A percentile compares a stretch with the other conserved stretches of the same genome.
These are phyloP conservation scores for Ranitomeya variabilis DNA, from an alignment of 2,113 vertebrate genomes.

Conservation along the genomic window DNA sequence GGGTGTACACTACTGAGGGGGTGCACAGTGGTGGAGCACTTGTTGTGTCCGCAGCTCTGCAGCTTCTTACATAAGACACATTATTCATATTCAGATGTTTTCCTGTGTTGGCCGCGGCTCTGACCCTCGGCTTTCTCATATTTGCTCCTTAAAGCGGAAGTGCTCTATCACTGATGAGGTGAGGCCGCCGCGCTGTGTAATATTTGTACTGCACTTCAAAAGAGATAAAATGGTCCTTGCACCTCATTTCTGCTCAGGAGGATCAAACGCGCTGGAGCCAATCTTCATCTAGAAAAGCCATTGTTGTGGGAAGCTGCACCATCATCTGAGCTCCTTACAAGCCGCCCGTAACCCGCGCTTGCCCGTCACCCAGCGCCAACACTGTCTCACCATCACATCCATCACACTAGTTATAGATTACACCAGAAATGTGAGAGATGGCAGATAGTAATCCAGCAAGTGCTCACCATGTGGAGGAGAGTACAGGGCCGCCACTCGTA, in stretches of 20 bases:
- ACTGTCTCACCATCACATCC: neutral
- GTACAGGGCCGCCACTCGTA: too few species aligned
- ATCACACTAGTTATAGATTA: neutral
- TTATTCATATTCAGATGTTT: neutral
- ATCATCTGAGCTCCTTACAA: neutral
- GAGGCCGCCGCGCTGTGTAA: neutral
- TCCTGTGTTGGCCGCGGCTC: neutral
- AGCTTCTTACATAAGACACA: neutral
- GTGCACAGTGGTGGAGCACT: too few species aligned
- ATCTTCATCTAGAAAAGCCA: neutral
- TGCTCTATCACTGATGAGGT: neutral
- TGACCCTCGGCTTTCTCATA: neutral
- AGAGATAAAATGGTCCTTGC: neutral
- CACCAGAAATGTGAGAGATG: neutral
- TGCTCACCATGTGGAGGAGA: neutral
- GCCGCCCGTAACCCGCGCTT: neutral
- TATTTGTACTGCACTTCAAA: conserved; percentile 17
- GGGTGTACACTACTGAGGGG: too few species aligned
- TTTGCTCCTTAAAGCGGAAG: neutral
- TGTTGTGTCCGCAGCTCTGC: neutral
- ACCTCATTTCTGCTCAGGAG: neutral
- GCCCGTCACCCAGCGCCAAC: neutral
- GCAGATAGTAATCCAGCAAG: neutral
- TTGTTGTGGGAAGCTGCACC: conserved; percentile 23
- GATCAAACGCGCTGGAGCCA: conserved; percentile 8